phyloP scores from a whole-genome alignment of 2,113 vertebrate genomes.

The Etheostoma cragini region DNA sequence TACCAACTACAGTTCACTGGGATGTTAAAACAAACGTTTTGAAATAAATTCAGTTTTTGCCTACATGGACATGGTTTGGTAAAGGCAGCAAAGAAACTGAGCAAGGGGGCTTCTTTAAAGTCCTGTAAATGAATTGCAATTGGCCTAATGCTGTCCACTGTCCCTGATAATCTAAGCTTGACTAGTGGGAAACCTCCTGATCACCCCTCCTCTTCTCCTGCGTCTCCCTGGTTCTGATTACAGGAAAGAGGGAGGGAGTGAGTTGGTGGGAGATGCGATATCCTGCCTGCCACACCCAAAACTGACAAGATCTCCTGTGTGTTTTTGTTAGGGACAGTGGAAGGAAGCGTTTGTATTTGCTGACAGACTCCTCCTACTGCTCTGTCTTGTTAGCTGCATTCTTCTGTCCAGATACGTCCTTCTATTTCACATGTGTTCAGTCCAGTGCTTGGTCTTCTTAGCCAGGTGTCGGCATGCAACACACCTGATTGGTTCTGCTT shows the following conservation, averaged over 20 bases:
- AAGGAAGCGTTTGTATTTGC: constrained; percentile 43
- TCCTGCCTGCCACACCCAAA: constrained; percentile 71
- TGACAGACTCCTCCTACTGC: neutral
- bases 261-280: constrained; percentile 61
- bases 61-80: neutral
- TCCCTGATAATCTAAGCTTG: neutral
- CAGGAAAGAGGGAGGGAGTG: constrained; percentile 60
- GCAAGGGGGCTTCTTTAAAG: too few relatives aligned
- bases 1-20: neutral
- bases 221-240: constrained; percentile 52
- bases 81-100: neutral
- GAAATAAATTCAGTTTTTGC: neutral
- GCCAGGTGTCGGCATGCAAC: neutral
- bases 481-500: constrained; percentile 20
- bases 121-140: neutral
- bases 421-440: neutral
- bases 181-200: constrained; percentile 6
- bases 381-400: neutral
- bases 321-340: constrained; percentile 36
- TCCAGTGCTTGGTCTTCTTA: neutral
- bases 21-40: neutral
- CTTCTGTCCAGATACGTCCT: neutral
- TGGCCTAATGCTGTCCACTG: too few relatives aligned
- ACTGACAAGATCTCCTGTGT: constrained; percentile 70
- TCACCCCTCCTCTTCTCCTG: neutral